Conservation (phyloP, 2,113 vertebrate genomes). For the Amblyornis subalaris region DNA sequence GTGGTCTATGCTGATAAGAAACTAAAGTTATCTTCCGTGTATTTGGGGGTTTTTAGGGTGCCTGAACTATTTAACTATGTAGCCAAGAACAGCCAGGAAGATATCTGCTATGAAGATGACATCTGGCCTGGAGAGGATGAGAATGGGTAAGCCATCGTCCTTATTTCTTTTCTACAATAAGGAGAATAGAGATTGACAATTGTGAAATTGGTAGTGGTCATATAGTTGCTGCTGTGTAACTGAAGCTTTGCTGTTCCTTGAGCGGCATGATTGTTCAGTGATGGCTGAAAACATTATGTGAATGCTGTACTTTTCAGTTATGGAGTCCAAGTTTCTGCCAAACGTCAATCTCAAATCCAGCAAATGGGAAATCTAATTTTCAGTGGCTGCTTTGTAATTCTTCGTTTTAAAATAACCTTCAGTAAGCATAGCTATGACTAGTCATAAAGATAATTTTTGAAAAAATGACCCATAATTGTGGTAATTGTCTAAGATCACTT, state of each 20-base stretch:
- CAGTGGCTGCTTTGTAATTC: background rate
- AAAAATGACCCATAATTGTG: background rate
- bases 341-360: background rate
- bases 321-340: background rate
- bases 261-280: background rate
- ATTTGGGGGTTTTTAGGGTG: constrained; percentile 72
- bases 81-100: constrained; percentile 91
- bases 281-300: background rate
- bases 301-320: background rate
- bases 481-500: background rate
- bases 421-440: background rate
- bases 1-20: background rate
- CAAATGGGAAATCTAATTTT: background rate
- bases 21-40: background rate
- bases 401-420: background rate
- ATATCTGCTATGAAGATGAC: constrained; percentile 96
- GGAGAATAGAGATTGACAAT: background rate
- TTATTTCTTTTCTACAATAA: background rate
- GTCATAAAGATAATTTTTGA: background rate
- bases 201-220: background rate
- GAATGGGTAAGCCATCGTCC: constrained; percentile 80
- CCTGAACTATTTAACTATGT: constrained; percentile 88
- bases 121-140: constrained; percentile 92
- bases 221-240: background rate
- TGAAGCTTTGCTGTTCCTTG: background rate